These are phyloP conservation scores for Onychostruthus taczanowskii DNA, from an alignment of 2,113 vertebrate species.

Conservation along the genomic window DNA sequence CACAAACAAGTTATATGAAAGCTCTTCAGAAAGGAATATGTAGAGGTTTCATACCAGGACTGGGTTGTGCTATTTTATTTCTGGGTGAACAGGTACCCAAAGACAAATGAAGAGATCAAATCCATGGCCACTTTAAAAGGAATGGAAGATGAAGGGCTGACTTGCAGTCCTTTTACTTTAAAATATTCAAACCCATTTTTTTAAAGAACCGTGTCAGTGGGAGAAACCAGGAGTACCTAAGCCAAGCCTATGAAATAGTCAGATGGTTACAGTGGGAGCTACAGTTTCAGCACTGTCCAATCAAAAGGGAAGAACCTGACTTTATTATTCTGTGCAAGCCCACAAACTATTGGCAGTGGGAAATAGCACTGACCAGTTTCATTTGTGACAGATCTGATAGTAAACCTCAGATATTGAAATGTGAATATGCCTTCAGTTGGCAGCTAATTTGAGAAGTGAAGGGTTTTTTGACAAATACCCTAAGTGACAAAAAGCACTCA, in stretches of 20 bases:
- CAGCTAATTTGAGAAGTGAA: neutral
- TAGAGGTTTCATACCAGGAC: neutral
- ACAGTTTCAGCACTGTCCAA: rapidly evolving
- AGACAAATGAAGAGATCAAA: neutral
- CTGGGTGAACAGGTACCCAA: neutral
- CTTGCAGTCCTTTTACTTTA: neutral
- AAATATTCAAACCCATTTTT: neutral
- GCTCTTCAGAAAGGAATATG: neutral
- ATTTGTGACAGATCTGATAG: neutral
- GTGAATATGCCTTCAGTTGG: neutral
- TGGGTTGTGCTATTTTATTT: neutral
- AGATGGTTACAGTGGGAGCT: neutral
- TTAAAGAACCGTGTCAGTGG: neutral
- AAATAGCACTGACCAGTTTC: neutral
- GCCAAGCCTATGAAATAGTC: neutral
- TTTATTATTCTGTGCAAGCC: neutral
- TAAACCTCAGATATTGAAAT: neutral
- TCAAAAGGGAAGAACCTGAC: neutral
- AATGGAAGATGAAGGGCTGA: neutral
- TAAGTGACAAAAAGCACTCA: neutral
- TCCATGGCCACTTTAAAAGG: neutral
- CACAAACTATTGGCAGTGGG: neutral
- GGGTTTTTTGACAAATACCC: neutral
- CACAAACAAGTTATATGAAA: neutral
- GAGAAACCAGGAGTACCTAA: neutral